A percentile compares a stretch with the other conserved stretches of the same genome.
phyloP scores from a whole-genome alignment of 2,113 vertebrate genomes.

The Anhinga anhinga region DNA sequence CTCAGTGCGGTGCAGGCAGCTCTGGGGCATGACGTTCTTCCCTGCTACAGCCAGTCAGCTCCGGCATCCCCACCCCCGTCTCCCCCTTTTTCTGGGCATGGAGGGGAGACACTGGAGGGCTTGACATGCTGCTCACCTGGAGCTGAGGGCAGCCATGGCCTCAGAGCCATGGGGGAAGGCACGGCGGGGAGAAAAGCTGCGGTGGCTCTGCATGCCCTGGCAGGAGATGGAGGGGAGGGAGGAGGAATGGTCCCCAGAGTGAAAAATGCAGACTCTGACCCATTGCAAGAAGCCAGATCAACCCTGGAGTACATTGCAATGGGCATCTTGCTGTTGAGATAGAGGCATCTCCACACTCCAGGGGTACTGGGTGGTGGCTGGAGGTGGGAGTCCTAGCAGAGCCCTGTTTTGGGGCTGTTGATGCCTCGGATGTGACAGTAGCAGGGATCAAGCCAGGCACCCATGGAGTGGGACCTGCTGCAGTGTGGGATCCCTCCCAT shows the following conservation, averaged over 20 bases:
- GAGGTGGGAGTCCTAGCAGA: background rate
- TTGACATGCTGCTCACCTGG: background rate
- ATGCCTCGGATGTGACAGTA: background rate
- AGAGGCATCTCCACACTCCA: fast-evolving
- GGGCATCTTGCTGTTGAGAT: background rate
- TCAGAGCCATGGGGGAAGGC: background rate
- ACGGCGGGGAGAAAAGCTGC: background rate
- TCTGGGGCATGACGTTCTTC: background rate
- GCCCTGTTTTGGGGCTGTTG: background rate
- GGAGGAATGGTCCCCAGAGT: background rate
- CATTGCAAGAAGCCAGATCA: background rate
- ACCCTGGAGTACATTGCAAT: fast-evolving
- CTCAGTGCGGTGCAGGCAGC: background rate
- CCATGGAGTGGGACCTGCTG: background rate
- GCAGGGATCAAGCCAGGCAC: background rate
- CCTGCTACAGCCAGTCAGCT: background rate
- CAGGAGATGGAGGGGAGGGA: background rate
- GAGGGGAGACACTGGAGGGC: background rate
- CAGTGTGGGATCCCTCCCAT: background rate
- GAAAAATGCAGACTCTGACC: background rate
- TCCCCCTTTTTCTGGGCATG: background rate
- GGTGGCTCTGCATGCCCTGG: background rate
- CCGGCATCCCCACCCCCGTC: background rate
- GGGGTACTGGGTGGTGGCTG: background rate
- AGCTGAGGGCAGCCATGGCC: background rate